Conservation (phyloP, 2,797 vertebrate species). For the Acanthurus tractus region DNA sequence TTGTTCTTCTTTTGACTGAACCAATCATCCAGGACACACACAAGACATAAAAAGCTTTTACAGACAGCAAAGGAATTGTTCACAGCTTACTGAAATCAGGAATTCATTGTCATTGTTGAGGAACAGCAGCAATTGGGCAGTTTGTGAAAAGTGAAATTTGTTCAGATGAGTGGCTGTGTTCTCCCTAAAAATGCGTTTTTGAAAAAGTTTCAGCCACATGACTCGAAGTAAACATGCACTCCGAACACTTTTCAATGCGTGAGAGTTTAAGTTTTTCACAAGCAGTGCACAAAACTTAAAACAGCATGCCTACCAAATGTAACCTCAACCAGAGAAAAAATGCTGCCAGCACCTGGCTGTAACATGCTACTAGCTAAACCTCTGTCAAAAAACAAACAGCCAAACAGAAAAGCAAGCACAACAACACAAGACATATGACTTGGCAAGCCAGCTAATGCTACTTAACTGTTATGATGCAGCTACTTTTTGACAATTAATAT, state of each 20-base stretch:
- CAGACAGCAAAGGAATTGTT: slow-evolving; percentile 13
- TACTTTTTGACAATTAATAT: neutral
- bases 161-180: slow-evolving; percentile 4
- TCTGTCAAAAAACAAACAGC: too few relatives aligned
- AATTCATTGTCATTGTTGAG: slow-evolving; percentile 6
- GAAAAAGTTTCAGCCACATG: neutral
- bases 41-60: slow-evolving; percentile 16
- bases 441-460: too few relatives aligned
- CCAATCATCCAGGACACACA: slow-evolving; percentile 37
- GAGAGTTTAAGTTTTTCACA: too few relatives aligned
- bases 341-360: too few relatives aligned
- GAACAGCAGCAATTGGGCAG: neutral
- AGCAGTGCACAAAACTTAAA: too few relatives aligned
- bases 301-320: too few relatives aligned
- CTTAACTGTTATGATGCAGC: too few relatives aligned
- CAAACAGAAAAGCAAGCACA: too few relatives aligned
- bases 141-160: slow-evolving; percentile 9
- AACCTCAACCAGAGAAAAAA: too few relatives aligned
- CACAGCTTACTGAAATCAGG: slow-evolving; percentile 15
- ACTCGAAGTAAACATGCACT: neutral
- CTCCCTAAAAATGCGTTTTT: slow-evolving; percentile 2
- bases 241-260: too few relatives aligned
- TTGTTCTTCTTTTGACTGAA: slow-evolving; percentile 54
- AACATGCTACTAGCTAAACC: too few relatives aligned
- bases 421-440: too few relatives aligned